Base-by-base conservation (phyloP, 2,797 vertebrate genomes). In the Sebastes taczanowskii region DNA sequence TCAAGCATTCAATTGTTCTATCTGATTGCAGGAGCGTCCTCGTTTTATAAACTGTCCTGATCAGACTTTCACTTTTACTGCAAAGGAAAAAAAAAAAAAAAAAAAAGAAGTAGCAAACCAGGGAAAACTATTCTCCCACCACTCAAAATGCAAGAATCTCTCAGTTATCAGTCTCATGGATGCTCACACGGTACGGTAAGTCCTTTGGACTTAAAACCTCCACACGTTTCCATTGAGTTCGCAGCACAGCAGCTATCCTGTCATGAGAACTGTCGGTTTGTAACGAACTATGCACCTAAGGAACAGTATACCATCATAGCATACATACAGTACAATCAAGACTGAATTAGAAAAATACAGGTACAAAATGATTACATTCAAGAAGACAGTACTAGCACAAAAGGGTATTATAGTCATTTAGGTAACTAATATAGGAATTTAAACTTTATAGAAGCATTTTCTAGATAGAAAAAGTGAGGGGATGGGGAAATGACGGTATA, bases 321-420 rank as follows among this genome's bases (percentile, higher is more conserved):
- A 94, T 94, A 96, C 94, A 91, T 94, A 96, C 91, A 93, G 90
- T 93, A 95, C 91, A 95, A 94, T 95, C 94, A 95, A 95, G 94
- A 95, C 94, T 95, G 92, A 94, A 95, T 96, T 96, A 96, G 95
- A 96, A 96, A 96, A 96, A 96, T 96, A 96, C 95, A 96, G 94
- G 95, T 96, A 96, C 93, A 96, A 96, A 96, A 96, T 94, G 94
- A 96, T 96, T 96, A 96, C 96, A 96, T 96, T 96, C 96, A 95
- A 96, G 94, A 93, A 95, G 95, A 96, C 96, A 96, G 95, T 95
- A 95, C 95, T 95, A 96, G 95, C 95, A 96, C 95, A 96, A 96
- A 95, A 96, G 94, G 94, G 91, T 94, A 93, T 92, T 92, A 91
- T 95, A 94, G 88, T 95, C 86, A 94, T 95, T 94, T 95, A 88